Evolutionary conservation across 1,140 invertebrate genomes (phyloP).

Genomic region (Drosophila melanogaster): Release_6_plus_ISO1_MT NT_033777.3:15951501-15952000

Average conservation of each 20-base stretch:
- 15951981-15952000: conserved; percentile 36
- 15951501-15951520: conserved; percentile 69
- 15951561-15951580: conserved; percentile 24
- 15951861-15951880: conserved; percentile 84
- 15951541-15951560: conserved; percentile 24
- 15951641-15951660: conserved; percentile 80
- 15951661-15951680: conserved; percentile 82
- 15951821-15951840: conserved; percentile 93
- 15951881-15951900: conserved; percentile 63
- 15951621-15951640: conserved; percentile 90
- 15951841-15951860: conserved; percentile 89
- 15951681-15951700: conserved; percentile 84
- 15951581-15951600: conserved; percentile 20
- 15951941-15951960: conserved; percentile 50
- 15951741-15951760: conserved; percentile 77
- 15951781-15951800: conserved; percentile 85
- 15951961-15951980: conserved; percentile 47
- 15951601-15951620: conserved; percentile 92
- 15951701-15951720: conserved; percentile 86
- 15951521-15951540: conserved; percentile 59
- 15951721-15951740: conserved; percentile 88
- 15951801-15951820: conserved; percentile 87
- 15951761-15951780: conserved; percentile 82
- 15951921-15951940: conserved; percentile 34
- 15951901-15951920: conserved; percentile 16